phyloP scores from a whole-genome alignment of 2,113 vertebrate species.

The Phoxinus phoxinus region DNA sequence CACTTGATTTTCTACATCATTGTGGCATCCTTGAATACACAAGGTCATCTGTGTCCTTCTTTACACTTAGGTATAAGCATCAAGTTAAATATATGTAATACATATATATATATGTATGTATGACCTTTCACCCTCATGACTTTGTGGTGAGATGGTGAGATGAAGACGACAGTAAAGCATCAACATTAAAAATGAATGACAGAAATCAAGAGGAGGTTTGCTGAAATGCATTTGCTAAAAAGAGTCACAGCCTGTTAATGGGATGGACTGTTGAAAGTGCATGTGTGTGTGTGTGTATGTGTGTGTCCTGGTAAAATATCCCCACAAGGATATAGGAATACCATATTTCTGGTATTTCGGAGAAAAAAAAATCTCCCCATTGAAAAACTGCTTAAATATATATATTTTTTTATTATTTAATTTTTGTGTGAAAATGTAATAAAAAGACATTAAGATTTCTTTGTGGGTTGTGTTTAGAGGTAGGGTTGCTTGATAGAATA shows the following conservation, averaged over 20 bases:
- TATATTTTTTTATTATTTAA: too few relatives aligned
- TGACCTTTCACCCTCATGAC: background rate
- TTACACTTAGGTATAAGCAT: background rate
- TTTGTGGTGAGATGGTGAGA: constrained; percentile 23
- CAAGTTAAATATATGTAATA: too few relatives aligned
- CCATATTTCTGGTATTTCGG: too few relatives aligned
- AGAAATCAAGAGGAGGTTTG: constrained; percentile 10
- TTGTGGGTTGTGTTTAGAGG: too few relatives aligned
- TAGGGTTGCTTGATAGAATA: too few relatives aligned
- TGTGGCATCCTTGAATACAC: background rate
- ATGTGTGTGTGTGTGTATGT: background rate
- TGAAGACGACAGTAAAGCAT: constrained; percentile 1
- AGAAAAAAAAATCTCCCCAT: too few relatives aligned
- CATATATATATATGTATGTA: too few relatives aligned
- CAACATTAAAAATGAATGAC: constrained; percentile 37
- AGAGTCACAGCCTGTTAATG: background rate
- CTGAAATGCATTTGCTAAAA: constrained; percentile 10
- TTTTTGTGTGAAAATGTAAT: too few relatives aligned
- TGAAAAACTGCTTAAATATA: too few relatives aligned
- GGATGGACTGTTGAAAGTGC: background rate
- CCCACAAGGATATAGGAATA: too few relatives aligned
- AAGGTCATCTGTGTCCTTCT: background rate
- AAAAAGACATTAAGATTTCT: too few relatives aligned
- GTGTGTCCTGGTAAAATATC: too few relatives aligned
- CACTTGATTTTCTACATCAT: background rate